phyloP scores from a whole-genome alignment of 2,797 vertebrate species.

The Sebastes diploproa region DNA sequence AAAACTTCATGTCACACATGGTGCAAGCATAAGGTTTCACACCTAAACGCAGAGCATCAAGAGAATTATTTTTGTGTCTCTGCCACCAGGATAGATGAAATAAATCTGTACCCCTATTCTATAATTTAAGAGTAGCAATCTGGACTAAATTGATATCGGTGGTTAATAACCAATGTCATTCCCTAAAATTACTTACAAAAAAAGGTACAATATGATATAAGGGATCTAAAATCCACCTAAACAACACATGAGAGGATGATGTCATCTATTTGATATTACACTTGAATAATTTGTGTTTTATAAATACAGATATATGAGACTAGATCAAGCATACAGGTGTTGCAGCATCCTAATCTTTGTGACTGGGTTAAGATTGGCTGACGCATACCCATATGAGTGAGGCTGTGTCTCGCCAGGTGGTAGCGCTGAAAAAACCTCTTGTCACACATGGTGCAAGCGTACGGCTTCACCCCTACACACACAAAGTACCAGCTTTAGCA shows the following conservation, averaged over 20 bases:
- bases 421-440: constrained; percentile 86
- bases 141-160: constrained; percentile 69
- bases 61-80: constrained; percentile 67
- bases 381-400: constrained; percentile 85
- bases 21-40: constrained; percentile 86
- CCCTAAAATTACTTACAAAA: constrained; percentile 51
- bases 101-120: not conserved
- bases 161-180: constrained; percentile 82
- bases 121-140: constrained; percentile 23
- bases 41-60: constrained; percentile 84
- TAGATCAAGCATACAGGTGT: constrained; percentile 61
- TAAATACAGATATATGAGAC: constrained; percentile 49
- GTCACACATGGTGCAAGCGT: constrained; percentile 87
- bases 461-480: constrained; percentile 84
- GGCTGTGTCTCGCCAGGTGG: constrained; percentile 86
- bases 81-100: constrained; percentile 38
- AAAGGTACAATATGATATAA: constrained; percentile 28
- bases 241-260: constrained; percentile 66
- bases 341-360: constrained; percentile 69
- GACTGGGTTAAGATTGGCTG: constrained; percentile 74
- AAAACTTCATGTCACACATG: constrained; percentile 88
- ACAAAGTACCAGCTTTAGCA: constrained; percentile 83
- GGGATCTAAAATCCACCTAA: constrained; percentile 52
- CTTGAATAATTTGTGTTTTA: constrained; percentile 31
- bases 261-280: constrained; percentile 43